phyloP scores from a whole-genome alignment of 2,113 vertebrate genomes.

The Ophiodon elongatus region DNA sequence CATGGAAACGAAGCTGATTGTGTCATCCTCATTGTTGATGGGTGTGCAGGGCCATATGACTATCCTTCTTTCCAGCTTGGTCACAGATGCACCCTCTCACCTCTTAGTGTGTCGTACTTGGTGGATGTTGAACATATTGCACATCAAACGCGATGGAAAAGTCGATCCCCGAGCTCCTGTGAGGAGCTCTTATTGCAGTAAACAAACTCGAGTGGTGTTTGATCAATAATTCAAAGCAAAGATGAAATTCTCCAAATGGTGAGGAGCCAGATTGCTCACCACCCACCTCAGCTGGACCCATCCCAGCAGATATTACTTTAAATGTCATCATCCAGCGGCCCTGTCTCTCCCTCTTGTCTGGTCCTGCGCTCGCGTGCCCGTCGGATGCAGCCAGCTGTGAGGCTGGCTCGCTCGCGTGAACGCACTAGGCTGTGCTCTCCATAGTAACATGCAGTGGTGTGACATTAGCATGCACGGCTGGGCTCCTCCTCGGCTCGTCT shows the following conservation, averaged over 20 bases:
- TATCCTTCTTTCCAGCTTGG: not conserved
- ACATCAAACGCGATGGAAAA: slow-evolving; percentile 20
- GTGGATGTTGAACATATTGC: slow-evolving; percentile 8
- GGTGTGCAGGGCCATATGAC: not conserved
- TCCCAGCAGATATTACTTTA: slow-evolving; percentile 66
- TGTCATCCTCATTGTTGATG: slow-evolving; percentile 55
- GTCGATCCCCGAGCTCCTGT: not conserved
- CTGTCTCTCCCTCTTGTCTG: not conserved
- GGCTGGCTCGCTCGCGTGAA: slow-evolving; percentile 13
- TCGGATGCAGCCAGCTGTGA: slow-evolving; percentile 9
- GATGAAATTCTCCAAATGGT: slow-evolving; percentile 52
- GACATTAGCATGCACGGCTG: slow-evolving; percentile 20
- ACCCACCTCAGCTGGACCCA: slow-evolving; percentile 65
- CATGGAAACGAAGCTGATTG: slow-evolving; percentile 77
- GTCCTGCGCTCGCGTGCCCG: not conserved
- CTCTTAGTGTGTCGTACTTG: not conserved
- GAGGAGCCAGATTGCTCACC: slow-evolving; percentile 58
- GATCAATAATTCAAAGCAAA: slow-evolving; percentile 77
- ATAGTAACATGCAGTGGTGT: slow-evolving; percentile 34
- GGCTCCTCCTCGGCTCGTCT: slow-evolving; percentile 50
- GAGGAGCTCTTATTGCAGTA: slow-evolving; percentile 41
- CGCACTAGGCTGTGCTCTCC: slow-evolving; percentile 9
- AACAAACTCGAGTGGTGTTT: slow-evolving; percentile 66
- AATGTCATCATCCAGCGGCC: slow-evolving; percentile 68
- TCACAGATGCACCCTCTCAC: not conserved